phyloP scores from a whole-genome alignment of 2,113 vertebrate genomes.

The Periophthalmodon schlosseri region DNA sequence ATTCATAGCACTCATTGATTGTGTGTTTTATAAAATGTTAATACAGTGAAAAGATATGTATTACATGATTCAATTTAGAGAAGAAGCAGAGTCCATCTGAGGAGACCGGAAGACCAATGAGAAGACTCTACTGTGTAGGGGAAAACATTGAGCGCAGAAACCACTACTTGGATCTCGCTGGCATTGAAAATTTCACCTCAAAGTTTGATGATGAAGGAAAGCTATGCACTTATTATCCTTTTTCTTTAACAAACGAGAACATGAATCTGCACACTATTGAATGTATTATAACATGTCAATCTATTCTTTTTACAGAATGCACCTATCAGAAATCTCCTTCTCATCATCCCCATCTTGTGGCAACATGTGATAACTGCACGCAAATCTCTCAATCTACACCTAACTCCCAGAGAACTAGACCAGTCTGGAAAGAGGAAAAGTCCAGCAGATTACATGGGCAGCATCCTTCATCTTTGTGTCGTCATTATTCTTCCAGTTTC shows the following conservation, averaged over 20 bases:
- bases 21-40: too few relatives aligned
- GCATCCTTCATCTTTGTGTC: conserved; percentile 46
- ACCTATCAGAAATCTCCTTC: conserved; percentile 16
- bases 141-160: conserved; percentile 95
- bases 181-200: conserved; percentile 92
- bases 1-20: too few relatives aligned
- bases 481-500: conserved; percentile 35
- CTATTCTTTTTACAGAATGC: conserved; percentile 24
- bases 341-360: conserved; percentile 46
- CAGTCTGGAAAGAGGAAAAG: conserved; percentile 61
- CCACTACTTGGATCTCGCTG: conserved; percentile 93
- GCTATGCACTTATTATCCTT: background rate
- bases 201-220: conserved; percentile 85
- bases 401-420: conserved; percentile 43
- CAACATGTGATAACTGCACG: conserved; percentile 23
- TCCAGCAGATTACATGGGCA: conserved; percentile 48
- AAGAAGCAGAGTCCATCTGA: conserved; percentile 24
- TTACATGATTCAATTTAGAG: background rate
- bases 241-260: background rate
- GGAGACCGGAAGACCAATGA: conserved; percentile 22
- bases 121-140: conserved; percentile 80
- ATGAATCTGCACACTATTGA: background rate
- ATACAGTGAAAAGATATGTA: background rate
- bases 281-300: background rate
- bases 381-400: conserved; percentile 9